Evolutionary conservation across 2,888 invertebrate genomes (phyloP).

Genomic region (Coenonympha arcania): DNA sequence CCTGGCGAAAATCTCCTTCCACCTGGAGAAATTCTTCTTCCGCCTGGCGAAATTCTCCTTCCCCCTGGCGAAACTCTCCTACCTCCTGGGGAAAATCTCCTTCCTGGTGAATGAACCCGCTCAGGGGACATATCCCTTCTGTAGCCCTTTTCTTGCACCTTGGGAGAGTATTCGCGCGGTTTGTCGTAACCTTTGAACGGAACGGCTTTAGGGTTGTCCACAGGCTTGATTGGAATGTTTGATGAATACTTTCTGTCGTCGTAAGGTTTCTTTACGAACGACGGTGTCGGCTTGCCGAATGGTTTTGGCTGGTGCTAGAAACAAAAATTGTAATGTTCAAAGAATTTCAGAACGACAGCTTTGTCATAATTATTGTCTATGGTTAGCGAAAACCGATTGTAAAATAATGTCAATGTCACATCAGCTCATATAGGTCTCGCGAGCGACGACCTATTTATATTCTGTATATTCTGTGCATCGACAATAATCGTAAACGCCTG

Average conservation of each 20-base stretch:
- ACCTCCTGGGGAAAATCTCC: slow-evolving; percentile 28
- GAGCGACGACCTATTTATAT: no score
- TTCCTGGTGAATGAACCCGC: no score
- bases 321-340: no score
- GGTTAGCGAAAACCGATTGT: no score
- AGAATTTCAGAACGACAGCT: no score
- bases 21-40: slow-evolving; percentile 15
- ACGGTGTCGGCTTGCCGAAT: slow-evolving; percentile 17
- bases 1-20: slow-evolving; percentile 22
- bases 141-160: slow-evolving; percentile 8
- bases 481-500: no score
- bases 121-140: slow-evolving; percentile 29
- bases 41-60: slow-evolving; percentile 15
- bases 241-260: slow-evolving; percentile 21
- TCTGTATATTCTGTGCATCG: no score
- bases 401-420: no score
- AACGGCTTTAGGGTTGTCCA: slow-evolving; percentile 15
- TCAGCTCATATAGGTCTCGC: no score
- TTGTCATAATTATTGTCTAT: no score
- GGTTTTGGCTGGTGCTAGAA: slow-evolving; percentile 20
- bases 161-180: slow-evolving; percentile 14
- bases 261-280: slow-evolving; percentile 19
- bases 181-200: slow-evolving; percentile 11
- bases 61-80: slow-evolving; percentile 25
- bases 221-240: slow-evolving; percentile 1